Evolutionary conservation across 2,888 invertebrate genomes (phyloP).

Genomic region (Drepana falcataria): DNA sequence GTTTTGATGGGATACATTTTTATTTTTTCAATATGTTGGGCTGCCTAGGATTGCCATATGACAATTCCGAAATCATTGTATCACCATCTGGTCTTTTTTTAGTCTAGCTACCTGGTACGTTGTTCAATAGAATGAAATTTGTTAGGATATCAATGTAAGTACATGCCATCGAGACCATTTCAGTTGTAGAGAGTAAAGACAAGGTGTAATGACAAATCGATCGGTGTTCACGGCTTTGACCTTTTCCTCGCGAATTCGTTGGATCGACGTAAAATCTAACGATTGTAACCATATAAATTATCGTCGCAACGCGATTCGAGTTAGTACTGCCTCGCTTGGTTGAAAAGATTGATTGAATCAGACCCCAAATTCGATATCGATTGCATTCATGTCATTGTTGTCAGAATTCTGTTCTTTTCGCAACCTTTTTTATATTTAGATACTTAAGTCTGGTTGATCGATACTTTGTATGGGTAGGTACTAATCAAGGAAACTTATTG

Average conservation of each 20-base stretch:
- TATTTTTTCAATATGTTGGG: no score
- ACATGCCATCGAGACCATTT: not conserved
- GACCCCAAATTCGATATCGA: not conserved
- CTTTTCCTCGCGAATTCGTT: constrained; percentile 8
- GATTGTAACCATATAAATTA: not conserved
- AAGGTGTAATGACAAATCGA: constrained; percentile 16
- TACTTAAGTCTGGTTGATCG: not conserved
- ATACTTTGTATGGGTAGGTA: no score
- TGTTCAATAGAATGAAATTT: no score
- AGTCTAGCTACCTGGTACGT: no score
- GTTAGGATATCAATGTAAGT: no score
- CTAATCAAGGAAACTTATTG: no score
- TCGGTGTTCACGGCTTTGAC: constrained; percentile 10
- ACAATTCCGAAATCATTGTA: no score
- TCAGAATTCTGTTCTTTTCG: no score
- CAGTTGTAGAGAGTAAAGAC: not conserved
- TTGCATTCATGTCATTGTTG: not conserved
- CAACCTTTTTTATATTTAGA: not conserved
- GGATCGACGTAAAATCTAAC: not conserved
- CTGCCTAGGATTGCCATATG: no score
- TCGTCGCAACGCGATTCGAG: not conserved
- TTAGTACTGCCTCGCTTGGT: not conserved
- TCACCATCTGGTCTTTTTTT: no score
- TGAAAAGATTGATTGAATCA: not conserved
- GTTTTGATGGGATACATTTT: no score